Percentiles rank a stretch among this genome's conserved stretches.
Evolutionary conservation across 2,797 vertebrate species (phyloP).

Genomic region (Betta splendens): DNA sequence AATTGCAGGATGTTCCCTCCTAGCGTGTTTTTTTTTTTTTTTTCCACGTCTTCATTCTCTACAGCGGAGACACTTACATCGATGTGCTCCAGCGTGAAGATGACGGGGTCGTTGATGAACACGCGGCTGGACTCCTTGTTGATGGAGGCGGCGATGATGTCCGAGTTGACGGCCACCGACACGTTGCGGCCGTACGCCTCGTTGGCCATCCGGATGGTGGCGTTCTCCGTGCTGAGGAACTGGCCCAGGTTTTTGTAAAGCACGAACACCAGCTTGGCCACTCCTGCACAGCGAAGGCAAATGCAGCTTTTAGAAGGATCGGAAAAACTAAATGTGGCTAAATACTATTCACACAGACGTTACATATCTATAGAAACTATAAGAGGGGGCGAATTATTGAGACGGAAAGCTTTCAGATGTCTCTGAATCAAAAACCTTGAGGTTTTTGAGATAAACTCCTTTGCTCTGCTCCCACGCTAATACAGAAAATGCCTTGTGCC

Average conservation of each 20-base stretch:
- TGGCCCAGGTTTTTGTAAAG: constrained; percentile 97
- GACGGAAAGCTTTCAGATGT: constrained; percentile 15
- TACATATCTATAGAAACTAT: constrained; percentile 22
- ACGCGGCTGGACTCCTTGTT: constrained; percentile 99
- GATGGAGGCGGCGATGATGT: constrained; percentile 97
- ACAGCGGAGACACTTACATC: constrained; percentile 88
- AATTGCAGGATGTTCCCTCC: constrained; percentile 80
- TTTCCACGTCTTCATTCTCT: constrained; percentile 77
- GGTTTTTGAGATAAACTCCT: constrained; percentile 32
- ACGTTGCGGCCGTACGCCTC: constrained; percentile 89
- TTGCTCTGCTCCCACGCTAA: constrained; percentile 20
- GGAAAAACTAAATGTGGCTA: not conserved
- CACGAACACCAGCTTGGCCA: constrained; percentile 97
- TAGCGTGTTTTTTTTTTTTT: constrained; percentile 79
- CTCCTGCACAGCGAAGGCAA: constrained; percentile 75
- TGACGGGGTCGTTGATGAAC: constrained; percentile 96
- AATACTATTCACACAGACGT: constrained; percentile 16
- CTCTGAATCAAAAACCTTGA: constrained; percentile 7
- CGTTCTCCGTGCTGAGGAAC: constrained; percentile 96
- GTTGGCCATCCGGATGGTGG: constrained; percentile 91
- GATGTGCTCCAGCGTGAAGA: constrained; percentile 96
- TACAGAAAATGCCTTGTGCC: constrained; percentile 33
- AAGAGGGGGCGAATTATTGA: not conserved
- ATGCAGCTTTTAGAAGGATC: constrained; percentile 1
- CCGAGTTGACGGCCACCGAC: constrained; percentile 94